Evolutionary conservation across 2,113 vertebrate genomes (phyloP).

Genomic region (Orientallactaga bullata): DNA sequence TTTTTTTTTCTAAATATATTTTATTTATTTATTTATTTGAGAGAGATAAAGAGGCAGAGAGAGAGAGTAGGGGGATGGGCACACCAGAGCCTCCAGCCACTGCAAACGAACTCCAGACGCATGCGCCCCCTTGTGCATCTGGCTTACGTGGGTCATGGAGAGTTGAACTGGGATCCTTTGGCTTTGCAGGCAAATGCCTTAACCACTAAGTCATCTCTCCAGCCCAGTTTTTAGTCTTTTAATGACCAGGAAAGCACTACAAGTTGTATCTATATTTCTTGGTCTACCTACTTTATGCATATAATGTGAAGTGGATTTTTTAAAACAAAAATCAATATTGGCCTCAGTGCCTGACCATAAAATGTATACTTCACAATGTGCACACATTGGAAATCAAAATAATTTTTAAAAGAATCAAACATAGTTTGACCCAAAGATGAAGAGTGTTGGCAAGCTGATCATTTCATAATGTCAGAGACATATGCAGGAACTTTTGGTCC

Average conservation of each 20-base stretch:
- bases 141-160: too few species aligned
- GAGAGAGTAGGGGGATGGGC: too few species aligned
- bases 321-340: constrained; percentile 45
- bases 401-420: not conserved
- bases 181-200: too few species aligned
- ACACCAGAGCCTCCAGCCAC: too few species aligned
- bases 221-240: constrained; percentile 37
- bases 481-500: not conserved
- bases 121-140: too few species aligned
- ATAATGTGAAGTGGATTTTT: constrained; percentile 7
- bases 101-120: too few species aligned
- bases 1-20: too few species aligned
- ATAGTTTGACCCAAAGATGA: not conserved
- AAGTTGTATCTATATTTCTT: not conserved
- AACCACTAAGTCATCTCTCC: too few species aligned
- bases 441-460: not conserved
- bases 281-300: not conserved
- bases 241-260: not conserved
- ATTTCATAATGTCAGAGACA: not conserved
- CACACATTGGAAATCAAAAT: constrained; percentile 16
- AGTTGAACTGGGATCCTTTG: too few species aligned
- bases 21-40: too few species aligned
- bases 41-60: too few species aligned
- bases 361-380: constrained; percentile 38
- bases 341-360: not conserved